These are phyloP conservation scores for Elmis aenea DNA, from an alignment of 2,888 invertebrate genomes.

Conservation along the genomic window DNA sequence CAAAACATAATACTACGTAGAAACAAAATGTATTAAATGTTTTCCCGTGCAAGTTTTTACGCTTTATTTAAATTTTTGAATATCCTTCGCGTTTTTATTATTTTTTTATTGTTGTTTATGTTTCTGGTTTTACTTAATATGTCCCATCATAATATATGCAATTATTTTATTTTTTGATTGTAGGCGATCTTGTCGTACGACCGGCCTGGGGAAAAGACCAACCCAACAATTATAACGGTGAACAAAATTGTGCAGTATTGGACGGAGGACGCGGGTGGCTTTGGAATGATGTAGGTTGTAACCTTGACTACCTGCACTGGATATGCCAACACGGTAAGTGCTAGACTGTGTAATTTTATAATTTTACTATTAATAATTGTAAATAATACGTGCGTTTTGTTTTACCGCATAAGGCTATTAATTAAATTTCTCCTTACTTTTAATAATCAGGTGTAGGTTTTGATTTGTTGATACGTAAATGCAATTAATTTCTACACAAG, in stretches of 20 bases:
- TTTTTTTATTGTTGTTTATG: neutral
- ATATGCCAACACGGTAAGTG: slow-evolving; percentile 86
- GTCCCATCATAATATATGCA: neutral
- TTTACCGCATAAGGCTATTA: no score
- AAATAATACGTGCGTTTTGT: neutral
- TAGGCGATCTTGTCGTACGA: slow-evolving; percentile 71
- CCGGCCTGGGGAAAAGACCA: slow-evolving; percentile 92
- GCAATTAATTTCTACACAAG: neutral
- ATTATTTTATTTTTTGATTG: slow-evolving; percentile 24
- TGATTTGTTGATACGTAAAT: neutral
- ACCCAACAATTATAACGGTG: slow-evolving; percentile 92
- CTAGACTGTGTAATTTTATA: slow-evolving; percentile 6
- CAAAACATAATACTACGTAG: no score
- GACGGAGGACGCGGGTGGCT: slow-evolving; percentile 87
- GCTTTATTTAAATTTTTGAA: no score
- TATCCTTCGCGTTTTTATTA: no score
- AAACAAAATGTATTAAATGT: no score
- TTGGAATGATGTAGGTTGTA: slow-evolving; percentile 94
- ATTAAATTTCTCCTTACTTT: no score
- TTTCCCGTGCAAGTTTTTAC: no score
- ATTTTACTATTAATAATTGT: no score
- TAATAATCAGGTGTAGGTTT: slow-evolving; percentile 2
- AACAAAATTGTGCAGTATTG: slow-evolving; percentile 90
- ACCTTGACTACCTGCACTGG: slow-evolving; percentile 88
- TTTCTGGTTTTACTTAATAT: neutral